Conservation (phyloP, 2,888 invertebrate genomes). For the Pinctada fucata region DNA sequence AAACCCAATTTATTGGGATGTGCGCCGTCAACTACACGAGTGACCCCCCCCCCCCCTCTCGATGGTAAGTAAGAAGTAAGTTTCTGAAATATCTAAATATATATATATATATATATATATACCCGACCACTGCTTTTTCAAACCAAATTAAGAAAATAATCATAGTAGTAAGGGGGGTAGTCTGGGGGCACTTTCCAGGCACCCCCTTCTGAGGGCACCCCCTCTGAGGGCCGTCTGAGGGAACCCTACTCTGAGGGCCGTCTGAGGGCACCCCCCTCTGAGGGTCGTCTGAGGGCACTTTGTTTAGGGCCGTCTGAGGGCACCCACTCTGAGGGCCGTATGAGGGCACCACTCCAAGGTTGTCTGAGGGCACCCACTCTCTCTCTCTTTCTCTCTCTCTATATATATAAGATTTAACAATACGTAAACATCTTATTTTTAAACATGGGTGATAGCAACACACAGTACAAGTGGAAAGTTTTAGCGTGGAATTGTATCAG, state of each 20-base stretch:
- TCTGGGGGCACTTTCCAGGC: neutral
- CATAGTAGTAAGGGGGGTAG: slow-evolving; percentile 18
- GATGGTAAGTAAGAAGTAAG: too few relatives aligned
- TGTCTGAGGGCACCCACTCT: neutral
- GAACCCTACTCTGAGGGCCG: slow-evolving; percentile 8
- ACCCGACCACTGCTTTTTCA: too few relatives aligned
- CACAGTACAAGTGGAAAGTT: slow-evolving; percentile 12
- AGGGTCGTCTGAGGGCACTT: slow-evolving; percentile 2
- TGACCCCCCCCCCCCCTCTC: too few relatives aligned
- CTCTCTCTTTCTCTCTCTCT: too few relatives aligned
- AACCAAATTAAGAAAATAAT: too few relatives aligned
- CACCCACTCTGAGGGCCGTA: neutral
- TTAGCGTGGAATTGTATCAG: neutral
- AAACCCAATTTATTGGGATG: too few relatives aligned
- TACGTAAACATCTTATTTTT: too few relatives aligned
- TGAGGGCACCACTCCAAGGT: neutral
- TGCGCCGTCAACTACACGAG: too few relatives aligned
- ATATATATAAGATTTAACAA: too few relatives aligned
- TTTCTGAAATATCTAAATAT: too few relatives aligned
- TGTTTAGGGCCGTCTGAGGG: neutral
- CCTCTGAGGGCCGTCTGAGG: slow-evolving; percentile 2
- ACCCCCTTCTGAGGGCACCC: neutral
- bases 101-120: too few relatives aligned
- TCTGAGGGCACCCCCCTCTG: neutral
- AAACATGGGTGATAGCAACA: neutral